Evolutionary conservation across 2,113 vertebrate genomes (phyloP).

Genomic region (Amia ocellicauda): DNA sequence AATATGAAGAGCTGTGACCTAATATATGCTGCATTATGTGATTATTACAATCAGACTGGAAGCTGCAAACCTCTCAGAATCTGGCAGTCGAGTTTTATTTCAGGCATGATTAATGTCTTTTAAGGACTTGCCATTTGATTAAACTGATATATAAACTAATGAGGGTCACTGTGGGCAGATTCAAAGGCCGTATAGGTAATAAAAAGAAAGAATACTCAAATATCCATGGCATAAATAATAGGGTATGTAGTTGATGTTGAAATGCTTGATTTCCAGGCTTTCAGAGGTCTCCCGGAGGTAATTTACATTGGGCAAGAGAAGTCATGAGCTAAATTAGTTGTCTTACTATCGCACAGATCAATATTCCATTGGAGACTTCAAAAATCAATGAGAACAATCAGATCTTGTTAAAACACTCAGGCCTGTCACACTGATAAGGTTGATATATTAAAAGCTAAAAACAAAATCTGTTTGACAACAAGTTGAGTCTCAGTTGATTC

Average conservation of each 20-base stretch:
- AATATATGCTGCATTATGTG: constrained; percentile 51
- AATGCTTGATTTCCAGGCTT: no score
- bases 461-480: no score
- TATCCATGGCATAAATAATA: not conserved
- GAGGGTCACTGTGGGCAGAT: constrained; percentile 37
- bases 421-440: not conserved
- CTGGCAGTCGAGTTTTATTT: constrained; percentile 44
- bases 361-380: not conserved
- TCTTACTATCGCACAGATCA: not conserved
- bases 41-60: constrained; percentile 29
- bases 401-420: not conserved
- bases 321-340: not conserved
- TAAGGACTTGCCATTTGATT: constrained; percentile 51
- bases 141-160: constrained; percentile 55
- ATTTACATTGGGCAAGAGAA: not conserved
- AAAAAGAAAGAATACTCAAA: not conserved
- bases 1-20: no score
- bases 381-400: not conserved
- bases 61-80: not conserved
- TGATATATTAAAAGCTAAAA: not conserved
- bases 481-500: no score
- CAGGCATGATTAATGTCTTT: constrained; percentile 60
- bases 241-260: not conserved
- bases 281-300: no score
- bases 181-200: constrained; percentile 13